Percentiles rank a stretch among this genome's conserved stretches.
Evolutionary conservation across 2,797 vertebrate species (phyloP).

Genomic region (Toxotes lorentzi): DNA sequence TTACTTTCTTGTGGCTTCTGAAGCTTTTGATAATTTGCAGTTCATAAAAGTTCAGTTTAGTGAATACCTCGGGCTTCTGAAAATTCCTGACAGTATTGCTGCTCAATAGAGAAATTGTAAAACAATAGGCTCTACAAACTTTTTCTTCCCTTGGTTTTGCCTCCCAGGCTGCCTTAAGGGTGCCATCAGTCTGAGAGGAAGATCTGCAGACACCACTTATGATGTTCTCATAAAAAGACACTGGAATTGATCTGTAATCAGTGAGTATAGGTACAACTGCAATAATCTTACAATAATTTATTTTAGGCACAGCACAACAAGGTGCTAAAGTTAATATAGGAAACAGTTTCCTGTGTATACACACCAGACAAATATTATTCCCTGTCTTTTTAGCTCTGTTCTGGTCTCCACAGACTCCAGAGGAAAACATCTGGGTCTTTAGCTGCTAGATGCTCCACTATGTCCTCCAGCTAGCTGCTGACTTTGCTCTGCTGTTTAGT

Average conservation of each 20-base stretch:
- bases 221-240: background rate
- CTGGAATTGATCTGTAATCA: background rate
- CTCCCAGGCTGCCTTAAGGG: background rate
- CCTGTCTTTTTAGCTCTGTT: background rate
- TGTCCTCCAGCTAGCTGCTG: background rate
- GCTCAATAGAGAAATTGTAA: too few species aligned
- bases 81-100: background rate
- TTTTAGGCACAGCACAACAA: background rate
- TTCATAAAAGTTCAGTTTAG: conserved; percentile 9
- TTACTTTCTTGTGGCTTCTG: conserved; percentile 17
- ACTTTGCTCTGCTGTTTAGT: background rate
- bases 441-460: background rate
- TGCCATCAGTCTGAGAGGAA: too few species aligned
- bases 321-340: too few species aligned
- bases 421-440: background rate
- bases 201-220: background rate
- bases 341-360: too few species aligned
- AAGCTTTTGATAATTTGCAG: conserved; percentile 14
- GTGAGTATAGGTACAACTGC: background rate
- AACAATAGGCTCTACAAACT: background rate
- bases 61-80: conserved; percentile 13
- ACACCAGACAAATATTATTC: too few species aligned
- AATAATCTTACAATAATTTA: too few species aligned
- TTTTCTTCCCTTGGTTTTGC: background rate
- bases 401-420: background rate